Conservation (phyloP, 2,797 vertebrate species). For the Rhincodon typus region DNA sequence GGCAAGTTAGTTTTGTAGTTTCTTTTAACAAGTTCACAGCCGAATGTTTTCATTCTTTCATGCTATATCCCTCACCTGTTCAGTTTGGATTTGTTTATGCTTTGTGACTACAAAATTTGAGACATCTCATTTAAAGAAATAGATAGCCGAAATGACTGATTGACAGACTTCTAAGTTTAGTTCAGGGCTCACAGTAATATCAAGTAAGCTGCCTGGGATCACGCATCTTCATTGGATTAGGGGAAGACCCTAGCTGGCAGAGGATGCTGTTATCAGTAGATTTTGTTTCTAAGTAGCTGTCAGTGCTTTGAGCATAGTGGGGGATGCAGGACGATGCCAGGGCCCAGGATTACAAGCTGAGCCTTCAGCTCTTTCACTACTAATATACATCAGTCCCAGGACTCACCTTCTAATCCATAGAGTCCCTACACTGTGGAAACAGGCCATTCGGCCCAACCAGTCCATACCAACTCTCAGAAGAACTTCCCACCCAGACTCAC, state of each 20-base stretch:
- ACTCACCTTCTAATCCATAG: not conserved
- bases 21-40: not conserved
- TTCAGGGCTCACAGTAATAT: not conserved
- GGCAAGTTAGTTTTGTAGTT: not conserved
- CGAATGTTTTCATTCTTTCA: not conserved
- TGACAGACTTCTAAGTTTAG: not conserved
- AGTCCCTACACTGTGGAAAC: no score
- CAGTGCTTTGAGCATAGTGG: not conserved
- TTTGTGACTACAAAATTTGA: not conserved
- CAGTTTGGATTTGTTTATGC: not conserved
- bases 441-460: no score
- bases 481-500: no score
- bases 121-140: not conserved
- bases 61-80: not conserved
- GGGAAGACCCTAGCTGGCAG: not conserved
- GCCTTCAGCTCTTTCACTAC: not conserved
- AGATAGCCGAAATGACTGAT: no score
- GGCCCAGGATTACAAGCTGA: constrained; percentile 55
- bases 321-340: constrained; percentile 44
- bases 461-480: no score
- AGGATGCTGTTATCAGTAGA: not conserved
- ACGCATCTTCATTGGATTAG: not conserved
- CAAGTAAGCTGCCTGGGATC: not conserved
- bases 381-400: not conserved
- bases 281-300: not conserved